phyloP scores from a whole-genome alignment of 2,797 vertebrate genomes.

The Steatocranus sp. region DNA sequence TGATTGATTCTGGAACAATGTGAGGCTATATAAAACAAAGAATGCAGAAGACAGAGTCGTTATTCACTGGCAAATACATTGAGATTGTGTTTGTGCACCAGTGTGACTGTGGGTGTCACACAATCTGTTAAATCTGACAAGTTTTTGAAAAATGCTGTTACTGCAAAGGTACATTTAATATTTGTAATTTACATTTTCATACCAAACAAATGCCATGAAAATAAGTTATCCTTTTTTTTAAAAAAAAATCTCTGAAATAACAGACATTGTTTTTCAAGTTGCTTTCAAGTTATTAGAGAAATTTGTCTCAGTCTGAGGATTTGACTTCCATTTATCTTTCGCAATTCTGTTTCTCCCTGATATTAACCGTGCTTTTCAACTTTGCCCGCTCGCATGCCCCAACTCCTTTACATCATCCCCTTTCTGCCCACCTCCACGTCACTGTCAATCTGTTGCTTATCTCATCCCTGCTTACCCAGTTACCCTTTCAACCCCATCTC shows the following conservation, averaged over 20 bases:
- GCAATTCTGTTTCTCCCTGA: not conserved
- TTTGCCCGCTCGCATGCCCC: not conserved
- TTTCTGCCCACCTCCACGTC: not conserved
- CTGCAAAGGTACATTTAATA: constrained; percentile 27
- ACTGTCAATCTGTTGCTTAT: not conserved
- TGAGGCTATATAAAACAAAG: constrained; percentile 9
- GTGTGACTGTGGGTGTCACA: not conserved
- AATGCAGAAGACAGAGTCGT: not conserved
- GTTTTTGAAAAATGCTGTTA: not conserved
- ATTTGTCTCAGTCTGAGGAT: not conserved
- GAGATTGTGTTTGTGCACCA: not conserved
- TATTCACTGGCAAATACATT: not conserved
- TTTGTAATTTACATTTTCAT: not conserved
- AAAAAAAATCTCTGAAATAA: not conserved
- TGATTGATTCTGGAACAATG: constrained; percentile 20
- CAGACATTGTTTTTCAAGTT: not conserved
- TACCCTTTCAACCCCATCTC: constrained; percentile 34
- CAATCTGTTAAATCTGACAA: constrained; percentile 44
- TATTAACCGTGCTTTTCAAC: not conserved
- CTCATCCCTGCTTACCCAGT: constrained; percentile 16
- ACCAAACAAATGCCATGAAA: not conserved
- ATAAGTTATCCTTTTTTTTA: not conserved
- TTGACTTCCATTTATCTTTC: not conserved
- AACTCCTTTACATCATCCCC: not conserved
- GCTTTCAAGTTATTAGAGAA: not conserved